These are phyloP conservation scores for Oncorhynchus masou DNA, from an alignment of 2,113 vertebrate genomes.

Conservation along the genomic window DNA sequence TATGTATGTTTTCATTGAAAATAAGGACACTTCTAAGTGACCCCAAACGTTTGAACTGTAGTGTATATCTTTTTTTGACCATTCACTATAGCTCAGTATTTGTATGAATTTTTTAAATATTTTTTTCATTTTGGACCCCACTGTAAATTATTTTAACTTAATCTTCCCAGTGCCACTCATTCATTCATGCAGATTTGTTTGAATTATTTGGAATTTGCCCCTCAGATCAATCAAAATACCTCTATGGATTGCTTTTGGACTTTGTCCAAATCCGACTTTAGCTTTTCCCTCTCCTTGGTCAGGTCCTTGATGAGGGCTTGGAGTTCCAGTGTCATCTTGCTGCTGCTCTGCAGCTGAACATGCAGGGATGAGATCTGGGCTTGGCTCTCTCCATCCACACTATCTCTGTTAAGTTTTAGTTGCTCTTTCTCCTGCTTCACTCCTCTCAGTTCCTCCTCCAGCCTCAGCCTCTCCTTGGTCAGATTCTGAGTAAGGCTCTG, in stretches of 20 bases:
- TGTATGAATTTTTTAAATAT: too few species aligned
- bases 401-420: conserved; percentile 74
- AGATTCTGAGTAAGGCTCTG: conserved; percentile 89
- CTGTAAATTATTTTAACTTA: not conserved
- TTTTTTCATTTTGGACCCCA: too few species aligned
- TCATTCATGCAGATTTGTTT: conserved; percentile 43
- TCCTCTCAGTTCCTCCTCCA: conserved; percentile 88
- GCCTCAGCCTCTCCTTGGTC: conserved; percentile 89
- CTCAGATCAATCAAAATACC: conserved; percentile 77
- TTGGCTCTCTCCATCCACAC: conserved; percentile 76
- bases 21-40: too few species aligned
- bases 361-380: conserved; percentile 84
- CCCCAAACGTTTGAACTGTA: too few species aligned
- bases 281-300: conserved; percentile 96
- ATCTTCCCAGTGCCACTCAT: not conserved
- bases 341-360: conserved; percentile 88
- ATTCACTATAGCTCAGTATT: too few species aligned
- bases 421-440: conserved; percentile 85
- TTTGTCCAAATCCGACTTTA: conserved; percentile 97
- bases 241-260: conserved; percentile 96
- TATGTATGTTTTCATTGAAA: too few species aligned
- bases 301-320: conserved; percentile 92
- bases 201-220: conserved; percentile 42
- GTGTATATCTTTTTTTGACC: too few species aligned
- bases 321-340: conserved; percentile 86